Percentiles rank a stretch among this genome's conserved stretches.
phyloP scores from a whole-genome alignment of 2,113 vertebrate genomes.

The Rhinoderma darwinii region DNA sequence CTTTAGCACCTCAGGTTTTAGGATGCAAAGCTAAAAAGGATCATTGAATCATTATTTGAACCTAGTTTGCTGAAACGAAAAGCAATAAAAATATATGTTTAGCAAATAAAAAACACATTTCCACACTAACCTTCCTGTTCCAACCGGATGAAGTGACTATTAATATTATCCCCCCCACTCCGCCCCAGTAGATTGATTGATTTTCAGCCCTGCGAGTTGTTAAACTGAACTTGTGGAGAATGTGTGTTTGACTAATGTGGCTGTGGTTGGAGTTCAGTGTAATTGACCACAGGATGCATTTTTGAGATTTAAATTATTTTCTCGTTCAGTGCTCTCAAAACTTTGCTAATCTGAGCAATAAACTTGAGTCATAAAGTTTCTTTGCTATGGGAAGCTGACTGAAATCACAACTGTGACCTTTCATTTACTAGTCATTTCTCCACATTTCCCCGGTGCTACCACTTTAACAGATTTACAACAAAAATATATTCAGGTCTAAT shows the following conservation, averaged over 20 bases:
- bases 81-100: slow-evolving; percentile 61
- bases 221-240: slow-evolving; percentile 40
- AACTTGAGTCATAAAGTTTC: slow-evolving; percentile 55
- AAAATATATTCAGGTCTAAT: neutral
- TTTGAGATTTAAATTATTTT: slow-evolving; percentile 55
- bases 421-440: slow-evolving; percentile 33
- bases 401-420: slow-evolving; percentile 55
- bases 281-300: slow-evolving; percentile 59
- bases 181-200: slow-evolving; percentile 35
- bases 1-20: slow-evolving; percentile 58
- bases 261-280: slow-evolving; percentile 44
- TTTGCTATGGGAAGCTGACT: slow-evolving; percentile 40
- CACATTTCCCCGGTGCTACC: neutral
- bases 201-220: slow-evolving; percentile 42
- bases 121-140: slow-evolving; percentile 59
- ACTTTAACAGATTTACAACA: neutral
- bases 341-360: slow-evolving; percentile 57
- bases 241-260: slow-evolving; percentile 46
- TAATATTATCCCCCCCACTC: slow-evolving; percentile 36
- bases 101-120: slow-evolving; percentile 61
- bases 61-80: slow-evolving; percentile 58
- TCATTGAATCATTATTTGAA: slow-evolving; percentile 59
- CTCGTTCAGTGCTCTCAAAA: slow-evolving; percentile 51
- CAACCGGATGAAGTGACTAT: slow-evolving; percentile 59
- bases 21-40: slow-evolving; percentile 59